These are phyloP conservation scores for Melanostoma scalare DNA, from an alignment of 2,888 invertebrate species.

Conservation along the genomic window DNA sequence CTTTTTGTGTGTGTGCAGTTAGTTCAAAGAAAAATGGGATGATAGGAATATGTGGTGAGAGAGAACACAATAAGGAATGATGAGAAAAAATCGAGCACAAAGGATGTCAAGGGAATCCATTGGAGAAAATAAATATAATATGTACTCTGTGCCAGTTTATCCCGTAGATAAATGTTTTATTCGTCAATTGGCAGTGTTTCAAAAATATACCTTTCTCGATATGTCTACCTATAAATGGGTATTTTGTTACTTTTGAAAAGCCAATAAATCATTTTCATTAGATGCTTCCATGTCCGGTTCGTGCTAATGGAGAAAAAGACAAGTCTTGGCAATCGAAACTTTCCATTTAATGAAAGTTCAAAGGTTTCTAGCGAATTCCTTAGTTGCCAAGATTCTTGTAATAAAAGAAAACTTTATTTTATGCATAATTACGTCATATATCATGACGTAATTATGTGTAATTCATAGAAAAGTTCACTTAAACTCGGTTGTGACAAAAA, in stretches of 20 bases:
- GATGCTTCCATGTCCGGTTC: conserved; percentile 27
- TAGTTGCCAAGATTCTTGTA: no score
- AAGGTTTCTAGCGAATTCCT: not conserved
- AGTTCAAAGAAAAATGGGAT: conserved; percentile 18
- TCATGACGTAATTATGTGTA: no score
- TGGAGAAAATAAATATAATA: conserved; percentile 50
- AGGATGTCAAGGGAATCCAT: conserved; percentile 70
- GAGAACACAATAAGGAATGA: conserved; percentile 6
- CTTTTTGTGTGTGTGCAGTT: conserved; percentile 51
- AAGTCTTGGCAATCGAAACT: conserved; percentile 14
- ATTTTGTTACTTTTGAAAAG: conserved; percentile 20
- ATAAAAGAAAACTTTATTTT: no score
- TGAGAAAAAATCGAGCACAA: conserved; percentile 33
- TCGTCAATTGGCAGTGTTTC: conserved; percentile 64
- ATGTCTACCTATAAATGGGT: not conserved
- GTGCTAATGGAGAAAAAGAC: conserved; percentile 33
- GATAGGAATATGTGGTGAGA: conserved; percentile 21
- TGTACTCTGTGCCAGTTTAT: conserved; percentile 63
- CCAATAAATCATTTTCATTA: conserved; percentile 37
- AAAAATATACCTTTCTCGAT: conserved; percentile 43
- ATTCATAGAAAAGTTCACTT: no score
- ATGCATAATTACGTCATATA: no score
- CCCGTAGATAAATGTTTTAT: conserved; percentile 46
- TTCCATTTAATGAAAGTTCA: conserved; percentile 8
- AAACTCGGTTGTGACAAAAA: no score